Percentiles rank a stretch among this genome's conserved stretches.
Evolutionary conservation across 2,888 invertebrate species (phyloP).

Genomic region (Drosophila vallismaia): DNA sequence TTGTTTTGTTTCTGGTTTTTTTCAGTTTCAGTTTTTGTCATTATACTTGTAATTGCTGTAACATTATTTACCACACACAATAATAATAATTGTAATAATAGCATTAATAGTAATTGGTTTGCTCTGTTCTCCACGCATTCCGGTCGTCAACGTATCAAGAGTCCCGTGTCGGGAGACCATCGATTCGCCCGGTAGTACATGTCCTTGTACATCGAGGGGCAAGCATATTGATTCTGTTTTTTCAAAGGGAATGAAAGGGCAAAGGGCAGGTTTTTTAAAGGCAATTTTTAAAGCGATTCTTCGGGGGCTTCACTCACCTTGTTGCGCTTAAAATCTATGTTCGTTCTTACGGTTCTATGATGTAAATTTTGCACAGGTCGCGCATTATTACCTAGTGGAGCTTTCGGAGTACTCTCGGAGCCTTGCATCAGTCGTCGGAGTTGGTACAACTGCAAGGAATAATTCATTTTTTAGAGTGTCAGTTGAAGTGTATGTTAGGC

Average conservation of each 20-base stretch:
- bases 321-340: conserved; percentile 95
- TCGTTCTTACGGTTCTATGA: conserved; percentile 97
- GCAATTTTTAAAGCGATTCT: too few relatives aligned
- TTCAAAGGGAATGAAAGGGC: not conserved
- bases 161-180: conserved; percentile 83
- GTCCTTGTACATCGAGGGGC: conserved; percentile 95
- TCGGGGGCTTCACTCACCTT: conserved; percentile 78
- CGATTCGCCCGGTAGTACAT: conserved; percentile 90
- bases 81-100: conserved; percentile 28
- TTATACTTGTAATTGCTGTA: conserved; percentile 43
- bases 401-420: conserved; percentile 92
- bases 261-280: too few relatives aligned
- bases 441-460: conserved; percentile 89
- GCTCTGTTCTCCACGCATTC: conserved; percentile 10
- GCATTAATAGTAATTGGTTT: conserved; percentile 28
- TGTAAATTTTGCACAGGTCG: conserved; percentile 96
- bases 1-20: not conserved
- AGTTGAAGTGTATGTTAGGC: not conserved
- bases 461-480: not conserved
- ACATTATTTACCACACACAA: conserved; percentile 41
- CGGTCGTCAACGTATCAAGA: conserved; percentile 82
- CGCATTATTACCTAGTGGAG: conserved; percentile 96
- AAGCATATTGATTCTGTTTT: conserved; percentile 86
- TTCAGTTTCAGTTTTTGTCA: conserved; percentile 30
- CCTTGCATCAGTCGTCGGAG: conserved; percentile 95